Percentiles rank a stretch among this genome's conserved stretches.
Conservation (phyloP, 2,113 vertebrate genomes). For the Leiothrix lutea region DNA sequence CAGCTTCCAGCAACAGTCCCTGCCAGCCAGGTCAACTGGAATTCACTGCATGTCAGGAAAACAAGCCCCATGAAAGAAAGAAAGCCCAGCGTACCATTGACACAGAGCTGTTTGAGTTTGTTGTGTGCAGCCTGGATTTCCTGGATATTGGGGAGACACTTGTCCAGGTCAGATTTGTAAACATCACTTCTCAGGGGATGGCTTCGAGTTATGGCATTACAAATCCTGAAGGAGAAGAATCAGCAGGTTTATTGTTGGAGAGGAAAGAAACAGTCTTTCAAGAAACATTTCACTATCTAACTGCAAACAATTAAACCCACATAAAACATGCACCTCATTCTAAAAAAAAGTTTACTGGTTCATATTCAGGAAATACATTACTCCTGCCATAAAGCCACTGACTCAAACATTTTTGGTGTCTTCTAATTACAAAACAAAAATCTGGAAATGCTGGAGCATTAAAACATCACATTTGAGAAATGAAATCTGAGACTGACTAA, state of each 20-base stretch:
- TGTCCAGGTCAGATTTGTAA: constrained; percentile 87
- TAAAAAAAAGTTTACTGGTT: background rate
- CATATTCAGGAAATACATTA: background rate
- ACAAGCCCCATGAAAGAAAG: background rate
- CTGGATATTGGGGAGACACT: constrained; percentile 86
- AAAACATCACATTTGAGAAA: background rate
- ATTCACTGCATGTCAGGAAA: background rate
- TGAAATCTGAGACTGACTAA: background rate
- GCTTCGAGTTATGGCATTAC: constrained; percentile 89
- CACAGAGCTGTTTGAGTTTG: constrained; percentile 89
- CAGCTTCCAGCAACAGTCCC: background rate
- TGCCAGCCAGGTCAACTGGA: background rate
- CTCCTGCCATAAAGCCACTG: background rate
- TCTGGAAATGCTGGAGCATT: background rate
- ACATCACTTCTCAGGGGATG: constrained; percentile 89
- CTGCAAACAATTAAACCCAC: background rate
- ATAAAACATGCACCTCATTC: background rate
- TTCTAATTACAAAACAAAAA: background rate
- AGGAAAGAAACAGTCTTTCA: background rate
- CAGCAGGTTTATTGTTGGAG: background rate
- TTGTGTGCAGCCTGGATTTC: constrained; percentile 88
- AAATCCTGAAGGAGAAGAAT: constrained; percentile 76
- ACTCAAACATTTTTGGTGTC: background rate
- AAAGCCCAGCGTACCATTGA: constrained; percentile 81
- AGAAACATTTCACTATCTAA: background rate